Percentiles rank a stretch among this genome's conserved stretches.
phyloP scores from a whole-genome alignment of 2,888 invertebrate species.

The Trachelus troglodyta region DNA sequence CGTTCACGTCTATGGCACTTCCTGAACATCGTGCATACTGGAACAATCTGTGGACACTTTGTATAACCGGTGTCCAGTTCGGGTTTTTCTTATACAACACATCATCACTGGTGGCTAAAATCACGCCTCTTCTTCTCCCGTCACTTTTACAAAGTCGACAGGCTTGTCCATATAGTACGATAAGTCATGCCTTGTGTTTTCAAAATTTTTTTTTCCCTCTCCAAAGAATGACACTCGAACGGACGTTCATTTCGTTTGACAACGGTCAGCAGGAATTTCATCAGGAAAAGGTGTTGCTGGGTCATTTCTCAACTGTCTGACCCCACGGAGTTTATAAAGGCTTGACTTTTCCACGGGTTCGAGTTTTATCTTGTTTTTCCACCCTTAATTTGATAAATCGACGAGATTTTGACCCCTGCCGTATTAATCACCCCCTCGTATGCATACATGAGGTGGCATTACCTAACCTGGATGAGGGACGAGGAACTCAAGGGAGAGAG shows the following conservation, averaged over 20 bases:
- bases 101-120: conserved; percentile 10
- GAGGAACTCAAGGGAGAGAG: conserved; percentile 10
- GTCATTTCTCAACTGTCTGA: conserved; percentile 50
- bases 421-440: conserved; percentile 64
- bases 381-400: conserved; percentile 67
- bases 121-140: conserved; percentile 9
- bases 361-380: conserved; percentile 63
- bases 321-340: conserved; percentile 27
- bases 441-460: conserved; percentile 65
- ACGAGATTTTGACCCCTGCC: conserved; percentile 58
- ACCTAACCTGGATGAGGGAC: conserved; percentile 20
- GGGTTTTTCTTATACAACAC: conserved; percentile 1
- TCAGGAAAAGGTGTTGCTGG: conserved; percentile 30
- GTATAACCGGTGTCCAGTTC: conserved; percentile 36
- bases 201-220: background rate
- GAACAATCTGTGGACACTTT: background rate
- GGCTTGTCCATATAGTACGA: conserved; percentile 50
- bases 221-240: conserved; percentile 11
- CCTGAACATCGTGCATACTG: background rate
- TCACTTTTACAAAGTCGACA: background rate
- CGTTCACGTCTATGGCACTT: background rate
- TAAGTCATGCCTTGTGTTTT: conserved; percentile 54
- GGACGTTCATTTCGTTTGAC: conserved; percentile 11
- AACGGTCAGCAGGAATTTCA: conserved; percentile 43
- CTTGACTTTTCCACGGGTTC: conserved; percentile 58